Percentiles rank a stretch among this genome's conserved stretches.
These are phyloP conservation scores for Agriotes lineatus DNA, from an alignment of 2,888 invertebrate species.

Conservation along the genomic window DNA sequence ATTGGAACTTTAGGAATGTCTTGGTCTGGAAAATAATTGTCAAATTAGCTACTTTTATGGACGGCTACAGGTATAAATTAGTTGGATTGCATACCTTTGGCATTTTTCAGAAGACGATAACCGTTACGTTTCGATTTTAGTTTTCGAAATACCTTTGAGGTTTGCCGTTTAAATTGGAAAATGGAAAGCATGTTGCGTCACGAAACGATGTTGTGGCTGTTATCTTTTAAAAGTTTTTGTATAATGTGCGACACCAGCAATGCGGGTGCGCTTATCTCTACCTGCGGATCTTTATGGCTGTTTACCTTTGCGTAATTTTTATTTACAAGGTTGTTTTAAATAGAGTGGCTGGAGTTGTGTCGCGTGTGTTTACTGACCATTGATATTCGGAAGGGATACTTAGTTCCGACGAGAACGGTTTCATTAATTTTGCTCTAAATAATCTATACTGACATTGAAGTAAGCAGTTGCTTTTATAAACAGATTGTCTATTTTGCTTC, in stretches of 20 bases:
- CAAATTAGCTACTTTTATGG: no score
- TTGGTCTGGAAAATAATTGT: conserved; percentile 36
- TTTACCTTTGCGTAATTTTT: conserved; percentile 12
- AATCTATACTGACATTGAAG: no score
- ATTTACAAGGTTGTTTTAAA: conserved; percentile 14
- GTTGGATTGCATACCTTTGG: not conserved
- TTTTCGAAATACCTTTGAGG: not conserved
- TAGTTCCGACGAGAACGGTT: no score
- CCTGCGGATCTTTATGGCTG: conserved; percentile 10
- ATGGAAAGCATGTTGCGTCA: not conserved
- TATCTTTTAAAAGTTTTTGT: not conserved
- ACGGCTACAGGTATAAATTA: not conserved
- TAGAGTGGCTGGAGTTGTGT: not conserved
- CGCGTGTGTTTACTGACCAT: not conserved
- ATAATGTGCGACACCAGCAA: not conserved
- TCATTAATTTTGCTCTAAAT: no score
- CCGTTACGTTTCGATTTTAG: conserved; percentile 11
- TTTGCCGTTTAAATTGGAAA: not conserved
- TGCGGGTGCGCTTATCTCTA: conserved; percentile 2
- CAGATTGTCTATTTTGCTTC: no score
- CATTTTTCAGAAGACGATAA: conserved; percentile 14
- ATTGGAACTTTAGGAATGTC: conserved; percentile 76
- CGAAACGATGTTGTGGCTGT: not conserved
- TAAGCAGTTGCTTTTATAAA: no score
- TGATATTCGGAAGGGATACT: no score